phyloP scores from a whole-genome alignment of 2,888 invertebrate genomes.

The Drosophila yooni region DNA sequence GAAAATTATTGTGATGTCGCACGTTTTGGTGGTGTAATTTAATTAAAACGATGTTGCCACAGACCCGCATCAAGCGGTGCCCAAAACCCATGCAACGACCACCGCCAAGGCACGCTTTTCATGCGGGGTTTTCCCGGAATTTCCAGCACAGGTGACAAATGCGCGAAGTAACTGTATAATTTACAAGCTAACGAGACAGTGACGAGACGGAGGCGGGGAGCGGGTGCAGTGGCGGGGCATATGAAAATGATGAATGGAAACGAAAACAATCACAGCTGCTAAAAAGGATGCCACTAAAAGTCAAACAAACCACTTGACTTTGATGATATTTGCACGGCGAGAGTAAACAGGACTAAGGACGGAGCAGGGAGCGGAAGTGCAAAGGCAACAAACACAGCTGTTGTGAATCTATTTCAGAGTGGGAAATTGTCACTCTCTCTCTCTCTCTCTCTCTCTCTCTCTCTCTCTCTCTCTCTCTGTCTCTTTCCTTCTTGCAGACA shows the following conservation, averaged over 20 bases:
- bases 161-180: slow-evolving; percentile 42
- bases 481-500: not conserved
- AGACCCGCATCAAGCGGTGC: slow-evolving; percentile 66
- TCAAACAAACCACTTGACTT: slow-evolving; percentile 71
- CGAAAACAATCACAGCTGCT: slow-evolving; percentile 66
- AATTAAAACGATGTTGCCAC: slow-evolving; percentile 77
- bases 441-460: too few species aligned
- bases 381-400: slow-evolving; percentile 67
- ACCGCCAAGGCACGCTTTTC: slow-evolving; percentile 51
- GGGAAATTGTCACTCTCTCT: slow-evolving; percentile 23
- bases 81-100: slow-evolving; percentile 21
- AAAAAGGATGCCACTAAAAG: slow-evolving; percentile 53
- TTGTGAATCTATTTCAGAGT: slow-evolving; percentile 43
- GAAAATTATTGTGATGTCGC: slow-evolving; percentile 76
- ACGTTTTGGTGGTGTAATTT: slow-evolving; percentile 80
- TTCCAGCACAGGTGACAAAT: slow-evolving; percentile 72
- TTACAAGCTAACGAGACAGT: slow-evolving; percentile 7
- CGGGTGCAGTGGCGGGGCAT: not conserved
- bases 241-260: not conserved
- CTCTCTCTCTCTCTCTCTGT: not conserved
- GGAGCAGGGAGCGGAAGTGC: slow-evolving; percentile 58
- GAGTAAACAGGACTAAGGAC: slow-evolving; percentile 16
- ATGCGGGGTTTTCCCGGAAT: slow-evolving; percentile 82
- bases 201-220: too few species aligned
- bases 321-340: slow-evolving; percentile 60